Conservation (phyloP, 1,140 invertebrate species). For the Drosophila fuyamai region DNA sequence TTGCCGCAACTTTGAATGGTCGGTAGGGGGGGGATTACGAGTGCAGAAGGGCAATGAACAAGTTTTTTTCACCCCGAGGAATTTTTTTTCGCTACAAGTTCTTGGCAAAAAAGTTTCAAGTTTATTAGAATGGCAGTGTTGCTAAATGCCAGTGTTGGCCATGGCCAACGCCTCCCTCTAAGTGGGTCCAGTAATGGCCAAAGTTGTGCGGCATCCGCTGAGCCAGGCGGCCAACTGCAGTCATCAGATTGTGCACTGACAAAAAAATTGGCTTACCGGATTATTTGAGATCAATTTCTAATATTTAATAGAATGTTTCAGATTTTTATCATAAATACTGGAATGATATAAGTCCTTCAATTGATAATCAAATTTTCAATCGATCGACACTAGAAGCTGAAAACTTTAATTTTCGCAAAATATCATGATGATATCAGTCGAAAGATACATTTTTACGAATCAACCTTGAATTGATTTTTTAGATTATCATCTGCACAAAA, state of each 20-base stretch:
- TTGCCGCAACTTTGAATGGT: conserved; percentile 30
- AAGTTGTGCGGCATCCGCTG: conserved; percentile 34
- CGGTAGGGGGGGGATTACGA: conserved; percentile 6
- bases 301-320: too few relatives aligned
- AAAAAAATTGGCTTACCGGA: not conserved
- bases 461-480: too few relatives aligned
- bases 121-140: conserved; percentile 74
- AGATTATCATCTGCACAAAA: too few relatives aligned
- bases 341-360: too few relatives aligned
- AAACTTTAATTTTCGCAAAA: too few relatives aligned
- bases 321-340: too few relatives aligned
- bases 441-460: too few relatives aligned
- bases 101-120: conserved; percentile 67
- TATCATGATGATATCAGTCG: too few relatives aligned
- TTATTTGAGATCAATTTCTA: not conserved
- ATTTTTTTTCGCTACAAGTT: conserved; percentile 20
- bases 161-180: not conserved
- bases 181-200: conserved; percentile 45
- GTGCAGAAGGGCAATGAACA: conserved; percentile 65
- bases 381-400: too few relatives aligned
- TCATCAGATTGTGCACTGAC: conserved; percentile 6
- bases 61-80: conserved; percentile 50
- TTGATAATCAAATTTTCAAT: too few relatives aligned
- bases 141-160: conserved; percentile 26
- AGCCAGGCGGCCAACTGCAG: conserved; percentile 21